Conservation (phyloP, 2,113 vertebrate genomes). For the Mastomys natalensis region DNA sequence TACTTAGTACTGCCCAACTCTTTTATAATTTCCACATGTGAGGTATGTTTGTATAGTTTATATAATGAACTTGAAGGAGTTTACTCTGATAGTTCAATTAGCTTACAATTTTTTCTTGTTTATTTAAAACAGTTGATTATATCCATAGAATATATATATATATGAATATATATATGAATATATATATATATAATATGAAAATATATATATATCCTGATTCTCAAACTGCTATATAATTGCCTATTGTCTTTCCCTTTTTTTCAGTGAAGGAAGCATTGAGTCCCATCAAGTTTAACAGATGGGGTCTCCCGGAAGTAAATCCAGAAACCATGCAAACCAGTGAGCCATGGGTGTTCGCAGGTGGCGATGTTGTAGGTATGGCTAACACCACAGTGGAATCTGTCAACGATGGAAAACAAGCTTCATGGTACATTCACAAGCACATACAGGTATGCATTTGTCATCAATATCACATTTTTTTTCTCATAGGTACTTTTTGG, state of each 20-base stretch:
- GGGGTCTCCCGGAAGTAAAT: slow-evolving; percentile 94
- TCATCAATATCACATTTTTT: neutral
- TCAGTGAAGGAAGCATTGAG: slow-evolving; percentile 93
- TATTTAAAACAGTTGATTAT: slow-evolving; percentile 56
- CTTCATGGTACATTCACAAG: slow-evolving; percentile 95
- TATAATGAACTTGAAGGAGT: neutral
- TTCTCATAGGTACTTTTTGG: neutral
- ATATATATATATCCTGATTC: too few species aligned
- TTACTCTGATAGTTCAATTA: neutral
- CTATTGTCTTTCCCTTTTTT: slow-evolving; percentile 58
- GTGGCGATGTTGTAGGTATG: slow-evolving; percentile 93
- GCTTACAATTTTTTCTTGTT: slow-evolving; percentile 1
- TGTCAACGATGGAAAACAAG: slow-evolving; percentile 96
- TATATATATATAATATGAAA: slow-evolving; percentile 50
- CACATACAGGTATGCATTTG: slow-evolving; percentile 91
- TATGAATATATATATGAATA: slow-evolving; percentile 61
- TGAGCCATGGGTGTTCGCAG: slow-evolving; percentile 95
- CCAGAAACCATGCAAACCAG: slow-evolving; percentile 96
- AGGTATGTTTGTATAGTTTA: neutral
- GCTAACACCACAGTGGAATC: slow-evolving; percentile 97
- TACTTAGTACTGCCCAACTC: neutral
- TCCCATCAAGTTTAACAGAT: slow-evolving; percentile 93
- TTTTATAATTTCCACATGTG: neutral
- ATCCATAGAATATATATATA: slow-evolving; percentile 20
- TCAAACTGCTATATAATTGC: slow-evolving; percentile 12